Evolutionary conservation across 1,140 invertebrate genomes (phyloP).

Genomic region (Holotrichia oblita): DNA sequence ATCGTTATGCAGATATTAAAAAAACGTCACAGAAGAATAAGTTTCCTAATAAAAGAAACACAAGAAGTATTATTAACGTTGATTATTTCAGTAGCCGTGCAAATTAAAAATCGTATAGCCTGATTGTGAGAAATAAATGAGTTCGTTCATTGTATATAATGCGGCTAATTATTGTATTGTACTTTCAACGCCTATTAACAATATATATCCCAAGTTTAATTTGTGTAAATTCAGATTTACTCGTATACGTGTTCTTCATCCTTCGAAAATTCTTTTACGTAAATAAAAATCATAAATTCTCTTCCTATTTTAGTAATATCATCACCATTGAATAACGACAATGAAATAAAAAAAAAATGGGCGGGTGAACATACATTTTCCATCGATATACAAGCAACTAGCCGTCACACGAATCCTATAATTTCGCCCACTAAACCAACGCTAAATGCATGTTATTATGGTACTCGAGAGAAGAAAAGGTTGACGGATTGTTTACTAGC

Average conservation of each 20-base stretch:
- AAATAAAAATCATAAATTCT: background rate
- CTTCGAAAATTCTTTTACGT: no score
- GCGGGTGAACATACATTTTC: background rate
- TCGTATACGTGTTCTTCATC: no score
- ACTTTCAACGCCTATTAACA: no score
- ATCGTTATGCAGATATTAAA: background rate
- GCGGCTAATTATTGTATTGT: no score
- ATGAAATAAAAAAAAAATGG: background rate
- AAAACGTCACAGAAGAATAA: background rate
- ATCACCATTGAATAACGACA: background rate
- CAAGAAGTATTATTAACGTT: background rate
- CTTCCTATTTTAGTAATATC: background rate
- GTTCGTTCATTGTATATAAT: no score
- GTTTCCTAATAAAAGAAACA: background rate
- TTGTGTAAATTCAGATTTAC: no score
- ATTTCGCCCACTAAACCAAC: slow-evolving; percentile 19
- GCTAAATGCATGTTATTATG: background rate
- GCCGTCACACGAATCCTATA: slow-evolving; percentile 8
- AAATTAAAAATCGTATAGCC: no score
- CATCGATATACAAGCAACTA: background rate
- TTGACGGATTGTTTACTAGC: background rate
- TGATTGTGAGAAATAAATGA: no score
- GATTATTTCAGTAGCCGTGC: background rate
- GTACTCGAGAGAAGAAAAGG: background rate
- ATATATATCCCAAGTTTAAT: no score